phyloP scores from a whole-genome alignment of 2,797 vertebrate species.

The Prionace glauca region DNA sequence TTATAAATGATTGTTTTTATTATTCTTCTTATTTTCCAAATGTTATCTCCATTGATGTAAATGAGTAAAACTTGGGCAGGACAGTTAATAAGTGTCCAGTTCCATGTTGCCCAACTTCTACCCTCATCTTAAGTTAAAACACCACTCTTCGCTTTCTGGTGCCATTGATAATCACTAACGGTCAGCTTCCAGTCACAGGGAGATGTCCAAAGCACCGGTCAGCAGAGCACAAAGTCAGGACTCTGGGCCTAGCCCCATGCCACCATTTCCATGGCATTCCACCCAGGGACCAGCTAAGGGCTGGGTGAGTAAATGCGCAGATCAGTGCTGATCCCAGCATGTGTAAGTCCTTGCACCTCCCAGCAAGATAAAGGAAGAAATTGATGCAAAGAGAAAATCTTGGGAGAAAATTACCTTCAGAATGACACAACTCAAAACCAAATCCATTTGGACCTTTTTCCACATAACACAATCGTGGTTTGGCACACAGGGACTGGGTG shows the following conservation, averaged over 20 bases:
- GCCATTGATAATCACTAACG: neutral
- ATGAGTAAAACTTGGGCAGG: neutral
- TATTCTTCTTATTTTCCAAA: neutral
- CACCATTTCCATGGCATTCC: no score
- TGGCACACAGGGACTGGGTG: conserved; percentile 46
- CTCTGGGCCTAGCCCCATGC: neutral
- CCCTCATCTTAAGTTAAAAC: neutral
- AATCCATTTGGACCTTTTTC: conserved; percentile 61
- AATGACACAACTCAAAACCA: conserved; percentile 63
- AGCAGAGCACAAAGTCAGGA: neutral
- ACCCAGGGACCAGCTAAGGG: neutral
- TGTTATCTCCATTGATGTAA: neutral
- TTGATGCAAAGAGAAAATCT: neutral
- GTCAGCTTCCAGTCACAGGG: neutral
- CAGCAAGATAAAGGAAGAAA: neutral
- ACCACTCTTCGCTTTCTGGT: neutral
- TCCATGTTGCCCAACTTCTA: neutral
- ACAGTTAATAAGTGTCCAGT: neutral
- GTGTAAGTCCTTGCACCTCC: neutral
- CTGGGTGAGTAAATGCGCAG: neutral
- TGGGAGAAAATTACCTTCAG: conserved; percentile 50
- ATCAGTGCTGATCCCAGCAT: neutral
- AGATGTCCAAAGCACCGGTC: neutral
- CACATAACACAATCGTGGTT: conserved; percentile 75
- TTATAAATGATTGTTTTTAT: neutral